phyloP scores from a whole-genome alignment of 2,797 vertebrate species.

The Melanitta fusca region DNA sequence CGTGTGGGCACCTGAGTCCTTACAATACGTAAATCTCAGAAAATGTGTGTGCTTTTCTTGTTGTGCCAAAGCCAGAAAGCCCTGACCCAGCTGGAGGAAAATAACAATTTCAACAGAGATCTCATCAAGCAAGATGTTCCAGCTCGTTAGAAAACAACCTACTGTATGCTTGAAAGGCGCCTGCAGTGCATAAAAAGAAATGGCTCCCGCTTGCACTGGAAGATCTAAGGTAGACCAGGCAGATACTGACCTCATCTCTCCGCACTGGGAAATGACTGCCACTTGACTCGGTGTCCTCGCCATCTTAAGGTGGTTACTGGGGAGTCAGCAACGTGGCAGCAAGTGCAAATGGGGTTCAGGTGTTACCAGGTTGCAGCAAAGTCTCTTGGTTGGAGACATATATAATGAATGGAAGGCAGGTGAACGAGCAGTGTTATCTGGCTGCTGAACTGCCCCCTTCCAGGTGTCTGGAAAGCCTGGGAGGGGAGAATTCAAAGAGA shows the following conservation, averaged over 20 bases:
- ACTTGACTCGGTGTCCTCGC: not conserved
- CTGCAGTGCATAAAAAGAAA: slow-evolving; percentile 8
- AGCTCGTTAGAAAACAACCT: slow-evolving; percentile 28
- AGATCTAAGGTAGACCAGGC: slow-evolving; percentile 21
- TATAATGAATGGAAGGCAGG: not conserved
- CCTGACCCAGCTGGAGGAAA: slow-evolving; percentile 53
- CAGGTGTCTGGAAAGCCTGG: not conserved
- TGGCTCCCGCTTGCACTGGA: not conserved
- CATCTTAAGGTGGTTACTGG: not conserved
- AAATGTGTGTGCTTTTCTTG: slow-evolving; percentile 23
- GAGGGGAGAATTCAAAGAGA: not conserved
- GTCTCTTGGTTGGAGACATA: not conserved
- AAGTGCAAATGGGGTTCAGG: not conserved
- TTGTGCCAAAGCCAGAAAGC: slow-evolving; percentile 32
- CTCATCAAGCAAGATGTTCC: slow-evolving; percentile 42
- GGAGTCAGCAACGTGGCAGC: not conserved
- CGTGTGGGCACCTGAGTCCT: not conserved
- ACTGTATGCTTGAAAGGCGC: not conserved
- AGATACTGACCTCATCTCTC: slow-evolving; percentile 31
- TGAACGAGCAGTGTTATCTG: not conserved
- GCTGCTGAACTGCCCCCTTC: not conserved
- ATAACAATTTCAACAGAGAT: slow-evolving; percentile 37
- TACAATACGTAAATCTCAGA: not conserved
- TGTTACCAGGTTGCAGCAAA: not conserved
- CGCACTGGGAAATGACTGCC: slow-evolving; percentile 15